A percentile compares a stretch with the other conserved stretches of the same genome.
Evolutionary conservation across 2,797 vertebrate genomes (phyloP).

Genomic region (Sebastes steindachneri): DNA sequence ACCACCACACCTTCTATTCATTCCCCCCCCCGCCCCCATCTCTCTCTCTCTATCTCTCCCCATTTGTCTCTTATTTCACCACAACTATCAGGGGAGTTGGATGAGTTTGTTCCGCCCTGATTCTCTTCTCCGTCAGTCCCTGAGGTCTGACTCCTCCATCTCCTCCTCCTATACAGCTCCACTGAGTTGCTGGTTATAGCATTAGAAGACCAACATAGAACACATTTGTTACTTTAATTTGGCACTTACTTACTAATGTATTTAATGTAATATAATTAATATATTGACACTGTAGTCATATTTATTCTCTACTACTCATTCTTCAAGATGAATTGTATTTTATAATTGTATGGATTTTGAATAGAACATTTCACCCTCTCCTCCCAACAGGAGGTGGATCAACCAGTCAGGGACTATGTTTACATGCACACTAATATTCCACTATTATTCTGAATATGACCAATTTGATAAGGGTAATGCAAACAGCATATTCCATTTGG

Average conservation of each 20-base stretch:
- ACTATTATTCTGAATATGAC: no score
- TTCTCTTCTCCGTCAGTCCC: background rate
- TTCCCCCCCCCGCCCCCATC: fast-evolving
- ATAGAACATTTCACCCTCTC: no score
- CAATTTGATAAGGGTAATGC: no score
- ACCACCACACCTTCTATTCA: background rate
- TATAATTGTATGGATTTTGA: no score
- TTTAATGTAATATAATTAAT: background rate
- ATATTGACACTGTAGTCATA: no score
- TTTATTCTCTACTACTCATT: no score
- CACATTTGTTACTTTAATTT: background rate
- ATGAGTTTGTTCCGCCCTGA: background rate
- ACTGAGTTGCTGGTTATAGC: background rate
- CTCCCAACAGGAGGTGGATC: no score
- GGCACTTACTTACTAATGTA: background rate
- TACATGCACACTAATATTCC: no score
- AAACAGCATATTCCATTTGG: no score
- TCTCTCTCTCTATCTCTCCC: background rate
- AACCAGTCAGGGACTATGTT: no score
- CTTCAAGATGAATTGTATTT: background rate
- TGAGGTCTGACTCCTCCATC: background rate
- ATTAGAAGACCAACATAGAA: background rate
- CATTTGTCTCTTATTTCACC: background rate
- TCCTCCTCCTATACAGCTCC: background rate
- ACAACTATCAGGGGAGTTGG: background rate